Base-by-base conservation (phyloP, 2,113 vertebrate species). In the Heliornis fulica region DNA sequence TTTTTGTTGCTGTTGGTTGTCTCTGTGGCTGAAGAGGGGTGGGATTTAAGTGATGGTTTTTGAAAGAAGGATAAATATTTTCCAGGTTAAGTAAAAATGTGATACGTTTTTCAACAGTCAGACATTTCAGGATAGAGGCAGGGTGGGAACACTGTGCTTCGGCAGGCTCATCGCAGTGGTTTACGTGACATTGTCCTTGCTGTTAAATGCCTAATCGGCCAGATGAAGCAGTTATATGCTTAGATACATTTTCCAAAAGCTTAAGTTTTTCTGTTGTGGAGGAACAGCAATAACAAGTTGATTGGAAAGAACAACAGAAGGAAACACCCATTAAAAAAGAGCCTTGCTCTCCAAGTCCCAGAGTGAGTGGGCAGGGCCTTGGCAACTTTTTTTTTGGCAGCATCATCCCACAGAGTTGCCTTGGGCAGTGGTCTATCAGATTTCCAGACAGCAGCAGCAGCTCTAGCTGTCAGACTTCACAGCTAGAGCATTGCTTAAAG, bases 231-330 rank as follows among this genome's bases (percentile, higher is more conserved):
- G 87, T 81, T 71, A 43, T 29, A 46, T 32, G 63, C 83, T 94
- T 88, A 90, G 75, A 81, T 92, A 77, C 21, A 15, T 83, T 93
- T 93, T 84, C 94, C 93, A 79, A 94, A 92, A 51, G 56, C 43
- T 63, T 60, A n/a, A 20, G 34, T 66, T 91, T 79, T 90, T 90
- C 91, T 93, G n/a, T 90, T 94, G 59, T 88, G 79, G 65, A 83
- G 85, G 59, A 61, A 76, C 36, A 86, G 85, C 15, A 76, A 64
- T 80, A 83, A 46, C 34, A 57, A 88, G 38, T 46, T 28, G 54
- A 89, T 86, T 89, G 92, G 92, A 89, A 93, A 94, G 88, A 92
- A n/a, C 31, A 91, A 78, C 71, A 92, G 80, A 83, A 93, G 41
- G 75, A 86, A 93, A 83, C 38, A 40, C 20, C 28, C 28, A 28